A percentile compares a stretch with the other conserved stretches of the same genome.
These are phyloP conservation scores for Cephus cinctus DNA, from an alignment of 1,140 invertebrate genomes.

Conservation along the genomic window DNA sequence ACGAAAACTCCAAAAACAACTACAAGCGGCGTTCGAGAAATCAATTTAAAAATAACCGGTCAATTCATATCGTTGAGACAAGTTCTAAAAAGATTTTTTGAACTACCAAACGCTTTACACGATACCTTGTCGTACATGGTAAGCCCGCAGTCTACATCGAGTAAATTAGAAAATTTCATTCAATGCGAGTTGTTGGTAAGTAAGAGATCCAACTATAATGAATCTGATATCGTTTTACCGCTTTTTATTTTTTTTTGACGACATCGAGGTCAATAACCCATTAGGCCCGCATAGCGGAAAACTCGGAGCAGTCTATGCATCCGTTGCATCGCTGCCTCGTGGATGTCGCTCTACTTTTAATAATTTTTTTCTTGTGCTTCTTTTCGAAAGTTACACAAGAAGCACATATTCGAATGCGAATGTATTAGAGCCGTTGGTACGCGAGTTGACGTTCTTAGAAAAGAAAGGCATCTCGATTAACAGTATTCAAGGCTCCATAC, in stretches of 20 bases:
- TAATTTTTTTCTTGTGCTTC: conserved; percentile 17
- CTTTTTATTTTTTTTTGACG: conserved; percentile 24
- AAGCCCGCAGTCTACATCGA: no score
- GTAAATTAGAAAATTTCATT: no score
- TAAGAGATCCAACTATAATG: background rate
- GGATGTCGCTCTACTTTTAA: conserved; percentile 16
- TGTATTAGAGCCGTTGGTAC: conserved; percentile 19
- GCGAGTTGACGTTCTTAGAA: conserved; percentile 30
- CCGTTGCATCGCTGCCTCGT: conserved; percentile 14
- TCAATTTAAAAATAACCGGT: conserved; percentile 3
- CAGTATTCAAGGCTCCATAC: conserved; percentile 8
- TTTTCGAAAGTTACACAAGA: conserved; percentile 17
- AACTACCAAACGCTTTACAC: conserved; percentile 16
- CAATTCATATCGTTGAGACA: conserved; percentile 14
- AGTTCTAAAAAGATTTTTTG: conserved; percentile 17
- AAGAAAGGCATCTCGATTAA: conserved; percentile 21
- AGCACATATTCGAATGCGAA: conserved; percentile 13
- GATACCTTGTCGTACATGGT: conserved; percentile 15
- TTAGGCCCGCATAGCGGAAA: conserved; percentile 16
- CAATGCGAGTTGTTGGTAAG: no score
- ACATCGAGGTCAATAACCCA: conserved; percentile 22
- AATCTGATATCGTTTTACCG: conserved; percentile 21
- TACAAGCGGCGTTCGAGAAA: background rate
- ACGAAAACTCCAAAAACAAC: conserved; percentile 3
- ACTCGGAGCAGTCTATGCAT: conserved; percentile 17